Evolutionary conservation across 2,888 invertebrate genomes (phyloP), one percentile per base, ranked within the genome.

Genomic region (Thymelicus sylvestris): DNA sequence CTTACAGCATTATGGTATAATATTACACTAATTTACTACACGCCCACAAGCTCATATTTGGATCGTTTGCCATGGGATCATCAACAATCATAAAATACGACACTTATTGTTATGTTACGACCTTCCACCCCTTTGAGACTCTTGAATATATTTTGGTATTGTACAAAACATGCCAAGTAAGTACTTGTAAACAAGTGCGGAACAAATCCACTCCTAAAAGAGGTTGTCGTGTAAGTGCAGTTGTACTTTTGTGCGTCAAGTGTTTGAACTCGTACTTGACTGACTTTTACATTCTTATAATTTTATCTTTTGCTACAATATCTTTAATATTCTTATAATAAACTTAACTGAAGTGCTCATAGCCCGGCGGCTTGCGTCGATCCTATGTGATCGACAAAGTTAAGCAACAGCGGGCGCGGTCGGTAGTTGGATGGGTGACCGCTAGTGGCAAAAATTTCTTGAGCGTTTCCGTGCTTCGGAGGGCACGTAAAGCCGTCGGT

Each of bases 1-100:
- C 52, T 15, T 52, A 7, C 15, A 52, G 4, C 8, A 52, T 52
- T 13, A 52, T 19, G 52, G 15, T 12, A 44, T 44, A 44, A 12
- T 52, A 52, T 19, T 19, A 52, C 52, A 19, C 52, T 15, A 52
- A 52, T 15, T 19, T 52, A 52, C 2, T 52, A 44, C 10, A 52
- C 55, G 31, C 52, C 12, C 3, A 55, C 19, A 55, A 55, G 0
- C 10, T 55, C 24, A 12, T 31, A 55, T 24, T 55, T 24, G 24
- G 55, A 55, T 55, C 24, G 55, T 55, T 55, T 10, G 24, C 55
- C 55, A 55, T 55, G 24, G 55, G 55, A 55, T 55, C 55, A 55
- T 55, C 24, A 55, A 55, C 55, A 55, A 31, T 24, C 24, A 31
- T 55, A 55, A 55, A 52, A 19, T 31, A 55, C 24, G 55, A 55